Base-by-base conservation (phyloP, 2,888 invertebrate genomes). In the Mythimna impura region DNA sequence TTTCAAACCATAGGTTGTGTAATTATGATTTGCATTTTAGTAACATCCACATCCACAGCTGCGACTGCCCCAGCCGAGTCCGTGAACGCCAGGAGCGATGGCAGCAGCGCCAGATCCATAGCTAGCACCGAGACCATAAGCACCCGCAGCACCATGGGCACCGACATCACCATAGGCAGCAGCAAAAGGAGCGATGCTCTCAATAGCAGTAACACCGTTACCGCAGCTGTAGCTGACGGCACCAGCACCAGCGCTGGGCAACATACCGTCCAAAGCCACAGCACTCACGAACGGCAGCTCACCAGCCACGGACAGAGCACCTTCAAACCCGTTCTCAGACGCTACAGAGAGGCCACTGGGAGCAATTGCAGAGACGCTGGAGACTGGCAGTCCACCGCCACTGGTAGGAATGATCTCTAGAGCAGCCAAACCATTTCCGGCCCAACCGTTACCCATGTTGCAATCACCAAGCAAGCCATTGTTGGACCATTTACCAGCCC, bases 271-370 rank as follows among this genome's bases (percentile, higher is more conserved):
- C 40, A 52, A 64, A 54, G 25, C 47, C n/a, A 79, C 79, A 71
- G 81, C 52, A 58, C 81, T 74, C 34, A 80, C n/a, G 40, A 83
- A 84, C 10, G 84, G 84, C 47, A 79, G 58, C 72, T 79, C 86
- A 72, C 83, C 86, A 68, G 58, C 63, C 14, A 78, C 80, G 14
- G 66, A 60, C 22, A 86, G 66, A 43, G 61, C 25, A 20, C 47
- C 47, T 30, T 84, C 86, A 30, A 40, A 86, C 10, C 61, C 64
- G 30, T 84, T 86, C n/a, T 86, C 86, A 60, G 86, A 86, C 6
- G 65, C 62, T 40, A 86, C 47, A 10, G 82, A 73, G 47, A 86
- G 55, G 0, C 84, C 84, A 14, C 14, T 74, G 50, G 86, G 86
- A 34, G 71, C 58, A 10, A 74, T 60, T 25, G 61, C 9, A n/a